Evolutionary conservation across 2,113 vertebrate species (phyloP).

Genomic region (Tiliqua scincoides): DNA sequence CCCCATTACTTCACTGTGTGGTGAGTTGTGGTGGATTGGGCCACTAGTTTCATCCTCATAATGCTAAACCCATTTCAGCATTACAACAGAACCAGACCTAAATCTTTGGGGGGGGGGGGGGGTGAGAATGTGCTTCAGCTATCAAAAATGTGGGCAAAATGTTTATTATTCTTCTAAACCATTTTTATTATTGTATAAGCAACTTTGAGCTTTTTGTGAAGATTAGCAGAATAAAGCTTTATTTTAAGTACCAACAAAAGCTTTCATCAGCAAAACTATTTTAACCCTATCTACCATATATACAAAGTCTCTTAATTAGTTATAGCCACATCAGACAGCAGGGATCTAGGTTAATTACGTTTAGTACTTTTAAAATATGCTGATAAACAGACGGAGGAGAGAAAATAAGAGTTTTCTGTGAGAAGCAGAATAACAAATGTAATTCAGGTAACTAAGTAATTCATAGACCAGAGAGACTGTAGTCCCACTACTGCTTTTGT

Average conservation of each 20-base stretch:
- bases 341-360: not conserved
- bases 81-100: no score
- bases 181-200: not conserved
- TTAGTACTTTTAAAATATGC: not conserved
- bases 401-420: not conserved
- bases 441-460: slow-evolving; percentile 11
- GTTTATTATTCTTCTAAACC: not conserved
- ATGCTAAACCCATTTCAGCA: no score
- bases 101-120: no score
- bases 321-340: not conserved
- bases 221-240: not conserved
- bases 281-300: not conserved
- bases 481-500: slow-evolving; percentile 6
- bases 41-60: no score
- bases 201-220: not conserved
- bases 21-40: no score
- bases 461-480: not conserved
- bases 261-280: not conserved
- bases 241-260: not conserved
- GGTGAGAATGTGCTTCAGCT: not conserved
- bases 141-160: not conserved
- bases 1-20: no score
- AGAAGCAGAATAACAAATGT: not conserved
- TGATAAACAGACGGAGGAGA: not conserved
- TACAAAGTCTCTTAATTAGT: not conserved